These are phyloP conservation scores for Torymus texanus DNA, from an alignment of 2,888 invertebrate genomes.

Conservation along the genomic window DNA sequence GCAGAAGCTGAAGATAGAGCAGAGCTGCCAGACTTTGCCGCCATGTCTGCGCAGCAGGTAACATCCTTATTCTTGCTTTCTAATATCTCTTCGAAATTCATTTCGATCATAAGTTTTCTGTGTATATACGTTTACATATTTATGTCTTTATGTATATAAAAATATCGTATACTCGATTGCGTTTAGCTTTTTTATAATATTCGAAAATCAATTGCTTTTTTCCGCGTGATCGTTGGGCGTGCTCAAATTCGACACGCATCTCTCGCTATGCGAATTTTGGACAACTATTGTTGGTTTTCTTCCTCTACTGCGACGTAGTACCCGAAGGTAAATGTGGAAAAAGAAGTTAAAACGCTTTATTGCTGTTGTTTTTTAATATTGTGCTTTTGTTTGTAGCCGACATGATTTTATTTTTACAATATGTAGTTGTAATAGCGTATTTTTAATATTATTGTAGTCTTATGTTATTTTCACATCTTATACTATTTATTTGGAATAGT, in stretches of 20 bases:
- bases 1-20: constrained; percentile 74
- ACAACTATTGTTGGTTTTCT: constrained; percentile 43
- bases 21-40: constrained; percentile 75
- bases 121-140: constrained; percentile 3
- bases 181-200: constrained; percentile 39
- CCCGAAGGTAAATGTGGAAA: constrained; percentile 64
- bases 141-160: neutral
- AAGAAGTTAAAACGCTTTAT: constrained; percentile 18
- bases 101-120: neutral
- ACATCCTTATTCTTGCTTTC: constrained; percentile 41
- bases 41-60: constrained; percentile 75
- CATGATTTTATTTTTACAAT: neutral
- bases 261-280: constrained; percentile 20
- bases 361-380: constrained; percentile 21
- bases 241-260: constrained; percentile 12
- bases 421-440: constrained; percentile 1
- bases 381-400: constrained; percentile 1
- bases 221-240: constrained; percentile 45
- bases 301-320: constrained; percentile 45
- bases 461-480: neutral
- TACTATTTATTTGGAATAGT: neutral
- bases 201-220: constrained; percentile 50
- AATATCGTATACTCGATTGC: constrained; percentile 21
- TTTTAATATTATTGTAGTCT: constrained; percentile 8
- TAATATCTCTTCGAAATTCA: neutral